Conservation (phyloP, 2,888 invertebrate genomes). For the Rutpela maculata region DNA sequence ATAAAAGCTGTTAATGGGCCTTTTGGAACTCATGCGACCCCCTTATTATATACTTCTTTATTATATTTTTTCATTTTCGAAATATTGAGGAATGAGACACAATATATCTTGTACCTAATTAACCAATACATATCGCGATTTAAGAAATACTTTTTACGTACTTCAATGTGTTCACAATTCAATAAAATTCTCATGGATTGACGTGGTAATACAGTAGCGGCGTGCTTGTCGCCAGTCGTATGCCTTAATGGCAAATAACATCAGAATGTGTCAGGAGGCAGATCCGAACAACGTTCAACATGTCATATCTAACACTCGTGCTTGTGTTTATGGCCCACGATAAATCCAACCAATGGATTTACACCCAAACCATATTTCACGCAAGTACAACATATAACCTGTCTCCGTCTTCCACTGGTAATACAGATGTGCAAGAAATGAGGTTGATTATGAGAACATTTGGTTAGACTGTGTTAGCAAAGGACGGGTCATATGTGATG, state of each 20-base stretch:
- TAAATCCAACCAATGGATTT: conserved; percentile 52
- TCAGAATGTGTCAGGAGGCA: conserved; percentile 28
- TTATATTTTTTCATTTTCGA: too few relatives aligned
- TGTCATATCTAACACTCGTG: conserved; percentile 52
- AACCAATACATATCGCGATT: too few relatives aligned
- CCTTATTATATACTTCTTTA: too few relatives aligned
- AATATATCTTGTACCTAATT: too few relatives aligned
- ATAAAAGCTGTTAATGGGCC: too few relatives aligned
- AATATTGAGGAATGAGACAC: too few relatives aligned
- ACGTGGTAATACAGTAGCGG: background rate
- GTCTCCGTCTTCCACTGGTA: conserved; percentile 13
- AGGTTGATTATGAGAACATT: conserved; percentile 18
- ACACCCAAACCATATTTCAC: conserved; percentile 43
- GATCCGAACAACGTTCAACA: conserved; percentile 40
- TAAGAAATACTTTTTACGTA: background rate
- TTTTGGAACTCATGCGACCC: too few relatives aligned
- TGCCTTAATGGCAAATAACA: conserved; percentile 21
- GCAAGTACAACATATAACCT: conserved; percentile 33
- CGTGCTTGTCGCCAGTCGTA: conserved; percentile 16
- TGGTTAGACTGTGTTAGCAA: conserved; percentile 1
- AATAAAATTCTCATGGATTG: background rate
- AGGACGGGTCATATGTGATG: background rate
- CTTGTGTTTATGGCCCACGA: conserved; percentile 47
- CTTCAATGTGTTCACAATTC: background rate
- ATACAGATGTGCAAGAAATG: conserved; percentile 13